These are phyloP conservation scores for Beaufortia kweichowensis DNA, from an alignment of 2,113 vertebrate genomes.

Conservation along the genomic window DNA sequence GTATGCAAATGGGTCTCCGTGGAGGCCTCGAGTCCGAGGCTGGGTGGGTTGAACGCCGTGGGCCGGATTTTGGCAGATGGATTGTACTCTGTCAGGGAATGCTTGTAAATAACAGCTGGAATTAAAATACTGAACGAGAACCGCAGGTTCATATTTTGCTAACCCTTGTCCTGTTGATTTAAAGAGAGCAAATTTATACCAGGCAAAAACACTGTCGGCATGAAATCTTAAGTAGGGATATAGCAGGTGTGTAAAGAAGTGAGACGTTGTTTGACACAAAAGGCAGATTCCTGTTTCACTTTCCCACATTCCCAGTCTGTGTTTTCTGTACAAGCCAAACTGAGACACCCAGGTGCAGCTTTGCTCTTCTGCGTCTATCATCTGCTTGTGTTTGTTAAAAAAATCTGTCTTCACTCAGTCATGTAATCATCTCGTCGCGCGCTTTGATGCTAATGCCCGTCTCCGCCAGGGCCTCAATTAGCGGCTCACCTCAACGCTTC, in stretches of 20 bases:
- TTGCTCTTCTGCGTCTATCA: not conserved
- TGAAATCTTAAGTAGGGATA: conserved; percentile 9
- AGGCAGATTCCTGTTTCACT: not conserved
- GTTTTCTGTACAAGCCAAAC: conserved; percentile 6
- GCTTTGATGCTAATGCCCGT: conserved; percentile 70
- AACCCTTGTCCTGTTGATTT: conserved; percentile 25
- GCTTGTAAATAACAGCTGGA: conserved; percentile 43
- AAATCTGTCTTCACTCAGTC: conserved; percentile 40
- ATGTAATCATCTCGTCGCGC: conserved; percentile 60
- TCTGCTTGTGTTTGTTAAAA: conserved; percentile 30
- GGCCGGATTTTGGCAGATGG: conserved; percentile 1
- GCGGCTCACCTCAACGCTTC: conserved; percentile 62
- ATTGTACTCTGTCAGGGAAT: conserved; percentile 14
- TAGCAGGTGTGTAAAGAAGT: not conserved
- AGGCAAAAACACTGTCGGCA: conserved; percentile 8
- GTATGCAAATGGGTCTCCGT: conserved; percentile 42
- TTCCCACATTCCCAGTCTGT: no score
- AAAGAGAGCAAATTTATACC: conserved; percentile 10
- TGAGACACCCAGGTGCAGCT: conserved; percentile 31
- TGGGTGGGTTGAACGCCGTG: conserved; percentile 27
- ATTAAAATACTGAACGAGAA: conserved; percentile 13
- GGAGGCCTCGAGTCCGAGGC: conserved; percentile 13
- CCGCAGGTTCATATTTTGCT: conserved; percentile 27
- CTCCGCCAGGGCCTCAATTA: conserved; percentile 69
- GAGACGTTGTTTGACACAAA: conserved; percentile 11